Conservation (phyloP, 2,113 vertebrate species). For the Dermatemys mawii region DNA sequence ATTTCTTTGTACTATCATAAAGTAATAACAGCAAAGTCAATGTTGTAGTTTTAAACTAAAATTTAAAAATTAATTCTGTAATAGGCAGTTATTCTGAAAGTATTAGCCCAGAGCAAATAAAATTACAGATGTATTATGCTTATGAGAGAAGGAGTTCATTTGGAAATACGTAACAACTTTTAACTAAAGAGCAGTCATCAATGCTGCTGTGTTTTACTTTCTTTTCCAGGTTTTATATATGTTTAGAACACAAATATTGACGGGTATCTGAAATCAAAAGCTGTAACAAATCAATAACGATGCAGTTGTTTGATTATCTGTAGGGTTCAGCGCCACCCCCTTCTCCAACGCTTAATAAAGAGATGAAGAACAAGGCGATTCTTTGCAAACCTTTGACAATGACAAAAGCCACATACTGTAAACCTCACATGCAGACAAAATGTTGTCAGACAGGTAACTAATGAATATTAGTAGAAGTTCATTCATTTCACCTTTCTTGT, state of each 20-base stretch:
- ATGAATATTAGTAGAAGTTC: background rate
- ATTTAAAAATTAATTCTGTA: too few relatives aligned
- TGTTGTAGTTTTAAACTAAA: background rate
- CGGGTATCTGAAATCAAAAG: background rate
- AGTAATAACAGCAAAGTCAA: background rate
- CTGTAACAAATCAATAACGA: background rate
- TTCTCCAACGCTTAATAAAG: conserved; percentile 86
- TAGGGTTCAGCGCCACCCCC: conserved; percentile 85
- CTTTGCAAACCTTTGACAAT: conserved; percentile 97
- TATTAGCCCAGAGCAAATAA: background rate
- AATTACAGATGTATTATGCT: background rate
- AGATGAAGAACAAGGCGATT: conserved; percentile 98
- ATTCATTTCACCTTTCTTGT: background rate
- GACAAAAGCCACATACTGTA: conserved; percentile 98
- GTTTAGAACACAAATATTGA: background rate
- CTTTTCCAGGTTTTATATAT: background rate
- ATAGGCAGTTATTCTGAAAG: background rate
- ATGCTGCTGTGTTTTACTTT: background rate
- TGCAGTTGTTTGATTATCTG: conserved; percentile 25
- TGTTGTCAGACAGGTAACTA: conserved; percentile 92
- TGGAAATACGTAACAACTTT: background rate
- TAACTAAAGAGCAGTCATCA: background rate
- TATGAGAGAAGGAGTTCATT: background rate
- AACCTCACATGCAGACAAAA: conserved; percentile 99
- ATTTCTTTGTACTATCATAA: background rate